Conservation (phyloP, 2,888 invertebrate species). For the Kryphioiulus occultus region DNA sequence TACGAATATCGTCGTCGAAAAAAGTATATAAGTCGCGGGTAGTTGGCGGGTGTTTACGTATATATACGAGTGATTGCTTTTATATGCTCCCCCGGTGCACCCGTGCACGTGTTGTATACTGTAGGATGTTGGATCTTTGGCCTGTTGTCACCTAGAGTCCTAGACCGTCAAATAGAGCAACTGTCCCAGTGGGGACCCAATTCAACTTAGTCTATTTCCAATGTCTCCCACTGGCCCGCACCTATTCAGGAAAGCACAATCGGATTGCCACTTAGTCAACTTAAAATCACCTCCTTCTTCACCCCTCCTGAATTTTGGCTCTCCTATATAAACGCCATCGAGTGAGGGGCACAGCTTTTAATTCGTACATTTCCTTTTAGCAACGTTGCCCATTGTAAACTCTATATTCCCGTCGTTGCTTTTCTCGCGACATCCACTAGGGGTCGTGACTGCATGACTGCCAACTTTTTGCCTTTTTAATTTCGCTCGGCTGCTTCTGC, state of each 20-base stretch:
- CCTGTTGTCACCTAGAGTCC: constrained; percentile 38
- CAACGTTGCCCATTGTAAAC: background rate
- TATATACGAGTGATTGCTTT: constrained; percentile 47
- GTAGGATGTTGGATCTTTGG: background rate
- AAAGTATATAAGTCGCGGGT: too few relatives aligned
- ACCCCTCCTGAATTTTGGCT: background rate
- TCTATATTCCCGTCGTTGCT: too few relatives aligned
- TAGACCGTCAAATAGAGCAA: constrained; percentile 43
- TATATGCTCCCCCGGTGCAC: background rate
- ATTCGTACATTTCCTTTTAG: background rate
- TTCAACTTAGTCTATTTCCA: constrained; percentile 18
- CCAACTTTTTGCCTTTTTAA: background rate
- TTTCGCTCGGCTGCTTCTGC: too few relatives aligned
- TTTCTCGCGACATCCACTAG: background rate
- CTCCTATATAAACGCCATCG: constrained; percentile 1
- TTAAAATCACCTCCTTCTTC: background rate
- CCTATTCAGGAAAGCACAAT: constrained; percentile 20
- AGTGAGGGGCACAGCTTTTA: constrained; percentile 17
- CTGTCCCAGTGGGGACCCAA: constrained; percentile 35
- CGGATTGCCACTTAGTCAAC: constrained; percentile 37
- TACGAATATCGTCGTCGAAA: background rate
- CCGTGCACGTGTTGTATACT: too few relatives aligned
- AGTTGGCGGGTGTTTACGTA: too few relatives aligned
- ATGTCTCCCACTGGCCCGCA: constrained; percentile 36
- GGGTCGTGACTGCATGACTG: background rate